These are phyloP conservation scores for Zaprionus vittiger DNA, from an alignment of 1,140 invertebrate genomes.

Conservation along the genomic window DNA sequence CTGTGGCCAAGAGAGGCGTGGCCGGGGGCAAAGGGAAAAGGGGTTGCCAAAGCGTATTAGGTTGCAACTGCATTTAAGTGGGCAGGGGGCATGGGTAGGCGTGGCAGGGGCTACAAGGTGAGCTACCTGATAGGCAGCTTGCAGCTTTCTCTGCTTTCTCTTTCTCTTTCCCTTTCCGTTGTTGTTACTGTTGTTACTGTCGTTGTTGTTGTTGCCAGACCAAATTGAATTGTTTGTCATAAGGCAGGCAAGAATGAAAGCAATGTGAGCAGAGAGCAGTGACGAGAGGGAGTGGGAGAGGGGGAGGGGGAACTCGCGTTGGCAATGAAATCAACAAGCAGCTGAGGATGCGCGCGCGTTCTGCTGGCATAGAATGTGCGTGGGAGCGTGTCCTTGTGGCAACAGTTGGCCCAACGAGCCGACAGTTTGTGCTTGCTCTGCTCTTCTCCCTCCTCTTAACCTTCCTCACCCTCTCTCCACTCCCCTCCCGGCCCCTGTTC, in stretches of 20 bases:
- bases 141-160: neutral
- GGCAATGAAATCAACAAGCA: conserved; percentile 10
- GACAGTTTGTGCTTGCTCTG: conserved; percentile 3
- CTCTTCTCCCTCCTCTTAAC: neutral
- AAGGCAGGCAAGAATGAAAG: conserved; percentile 6
- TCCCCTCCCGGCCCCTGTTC: neutral
- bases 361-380: conserved; percentile 13
- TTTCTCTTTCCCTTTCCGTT: neutral
- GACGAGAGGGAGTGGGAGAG: neutral
- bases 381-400: conserved; percentile 48
- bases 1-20: neutral
- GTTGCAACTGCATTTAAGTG: conserved; percentile 25
- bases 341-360: neutral
- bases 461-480: neutral
- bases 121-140: conserved; percentile 6
- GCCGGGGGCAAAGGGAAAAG: neutral
- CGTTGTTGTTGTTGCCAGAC: conserved; percentile 24
- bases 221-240: conserved; percentile 76
- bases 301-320: no score
- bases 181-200: neutral
- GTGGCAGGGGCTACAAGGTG: neutral
- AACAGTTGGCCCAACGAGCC: conserved; percentile 49
- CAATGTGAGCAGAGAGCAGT: neutral
- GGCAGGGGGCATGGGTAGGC: neutral
- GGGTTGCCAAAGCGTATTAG: neutral